Conservation (phyloP, 2,113 vertebrate species). For the Scatophagus argus region DNA sequence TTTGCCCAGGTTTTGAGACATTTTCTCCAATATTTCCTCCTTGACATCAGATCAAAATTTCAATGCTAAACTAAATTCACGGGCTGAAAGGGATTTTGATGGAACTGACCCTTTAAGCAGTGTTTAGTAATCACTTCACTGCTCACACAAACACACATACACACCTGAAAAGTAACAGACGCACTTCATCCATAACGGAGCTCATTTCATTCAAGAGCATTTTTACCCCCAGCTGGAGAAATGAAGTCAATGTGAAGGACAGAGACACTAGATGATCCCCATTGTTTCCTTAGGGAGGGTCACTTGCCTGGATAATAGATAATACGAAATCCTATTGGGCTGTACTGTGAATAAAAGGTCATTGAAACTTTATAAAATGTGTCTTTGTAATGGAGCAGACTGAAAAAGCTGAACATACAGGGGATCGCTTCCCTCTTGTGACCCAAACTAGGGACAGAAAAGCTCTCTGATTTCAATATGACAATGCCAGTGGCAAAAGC, state of each 20-base stretch:
- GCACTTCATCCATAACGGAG: background rate
- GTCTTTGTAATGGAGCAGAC: constrained; percentile 58
- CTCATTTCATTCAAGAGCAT: constrained; percentile 1
- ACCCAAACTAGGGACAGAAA: constrained; percentile 41
- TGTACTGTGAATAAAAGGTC: constrained; percentile 51
- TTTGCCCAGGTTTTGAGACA: too few relatives aligned
- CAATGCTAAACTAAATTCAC: too few relatives aligned
- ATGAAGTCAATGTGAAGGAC: constrained; percentile 16
- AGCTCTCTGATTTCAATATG: constrained; percentile 79
- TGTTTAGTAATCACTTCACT: background rate
- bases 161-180: background rate
- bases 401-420: constrained; percentile 57
- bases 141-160: background rate
- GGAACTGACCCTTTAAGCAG: background rate
- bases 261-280: constrained; percentile 9
- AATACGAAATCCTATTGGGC: constrained; percentile 41
- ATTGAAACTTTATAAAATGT: constrained; percentile 72
- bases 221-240: constrained; percentile 7
- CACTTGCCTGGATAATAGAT: constrained; percentile 68
- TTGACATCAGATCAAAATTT: background rate
- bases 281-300: constrained; percentile 37
- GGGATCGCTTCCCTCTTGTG: constrained; percentile 55
- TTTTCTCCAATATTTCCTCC: background rate
- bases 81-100: too few relatives aligned
- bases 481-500: constrained; percentile 83